Percentiles rank a stretch among this genome's conserved stretches.
These are phyloP conservation scores for Heteromurus nitidus DNA, from an alignment of 2,888 invertebrate genomes.

Conservation along the genomic window DNA sequence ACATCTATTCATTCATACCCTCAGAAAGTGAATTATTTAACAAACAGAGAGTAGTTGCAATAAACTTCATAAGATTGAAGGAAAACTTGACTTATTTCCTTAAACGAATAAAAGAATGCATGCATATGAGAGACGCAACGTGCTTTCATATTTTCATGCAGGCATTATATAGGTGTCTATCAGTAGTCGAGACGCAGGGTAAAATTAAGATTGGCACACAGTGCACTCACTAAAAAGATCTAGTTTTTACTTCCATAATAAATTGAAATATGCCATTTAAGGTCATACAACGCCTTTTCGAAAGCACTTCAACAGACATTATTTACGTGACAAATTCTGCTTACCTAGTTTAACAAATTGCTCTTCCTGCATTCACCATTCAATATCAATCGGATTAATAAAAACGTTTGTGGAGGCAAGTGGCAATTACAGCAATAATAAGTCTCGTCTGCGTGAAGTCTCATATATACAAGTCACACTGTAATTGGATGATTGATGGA, in stretches of 20 bases:
- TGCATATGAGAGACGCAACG: too few species aligned
- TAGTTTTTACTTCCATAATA: neutral
- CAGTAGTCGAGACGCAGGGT: too few species aligned
- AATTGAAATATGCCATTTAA: conserved; percentile 46
- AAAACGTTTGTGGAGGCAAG: neutral
- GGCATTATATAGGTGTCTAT: too few species aligned
- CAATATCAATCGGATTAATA: neutral
- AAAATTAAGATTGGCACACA: conserved; percentile 34
- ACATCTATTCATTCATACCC: neutral
- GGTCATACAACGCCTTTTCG: conserved; percentile 20
- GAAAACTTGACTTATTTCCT: too few species aligned
- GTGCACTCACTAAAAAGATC: conserved; percentile 5
- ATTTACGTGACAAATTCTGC: conserved; percentile 1
- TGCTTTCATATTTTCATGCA: too few species aligned
- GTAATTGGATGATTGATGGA: conserved; percentile 51
- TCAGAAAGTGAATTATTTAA: neutral
- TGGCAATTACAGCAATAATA: neutral
- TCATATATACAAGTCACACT: neutral
- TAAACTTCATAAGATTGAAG: neutral
- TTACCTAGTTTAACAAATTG: conserved; percentile 17
- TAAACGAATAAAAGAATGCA: too few species aligned
- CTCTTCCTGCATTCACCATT: too few species aligned
- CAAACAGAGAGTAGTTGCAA: neutral
- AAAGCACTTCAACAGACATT: conserved; percentile 12
- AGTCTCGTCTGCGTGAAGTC: neutral